Evolutionary conservation across 2,797 vertebrate species (phyloP), one percentile per base, ranked within the genome.

Genomic region (Huso huso): DNA sequence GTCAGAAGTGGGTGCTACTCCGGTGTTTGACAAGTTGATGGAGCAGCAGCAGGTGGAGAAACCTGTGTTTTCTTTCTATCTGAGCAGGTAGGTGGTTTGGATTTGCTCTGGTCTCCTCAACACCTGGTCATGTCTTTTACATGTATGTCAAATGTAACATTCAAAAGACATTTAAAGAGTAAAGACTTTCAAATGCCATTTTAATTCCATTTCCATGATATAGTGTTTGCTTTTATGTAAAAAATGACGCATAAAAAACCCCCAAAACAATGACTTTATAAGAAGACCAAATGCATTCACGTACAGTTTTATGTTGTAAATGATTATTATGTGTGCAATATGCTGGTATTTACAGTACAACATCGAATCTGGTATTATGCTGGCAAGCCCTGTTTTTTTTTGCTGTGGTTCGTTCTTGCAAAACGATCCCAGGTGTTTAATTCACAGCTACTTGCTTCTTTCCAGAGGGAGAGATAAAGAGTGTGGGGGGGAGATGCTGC

Each of bases 1-100:
- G 66, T 85, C 90, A 0, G 85, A 89, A 68, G 83, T 85, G 73
- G 73, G 76, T 0, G 86, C 86, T 58, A 79, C 85, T 8, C 91
- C 91, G 0, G 90, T 93, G n/a, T 96, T 97, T 69, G 93, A 95
- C 86, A 94, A 80, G 75, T 89, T 94, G 79, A 68, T 95, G 70
- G 68, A 74, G 0, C 89, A 95, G 80, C 66, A 83, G 6, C 60
- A 77, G 18, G 63, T 95, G 68, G 87, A 92, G 0, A 53, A 90
- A 63, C 86, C 90, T 0, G 8, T 96, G 4, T 95, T 96, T 83
- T 95, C 92, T 67, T 91, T 96, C 82, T 89, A 88, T 74, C 87
- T 94, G 69, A 87, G 79, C 83, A 91, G 84, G 93, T 93, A 48
- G 73, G 78, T 1, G 2, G 2, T 76, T 68, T 66, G 66, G 51